Conservation (phyloP, 2,113 vertebrate genomes). For the Azemiops feae region DNA sequence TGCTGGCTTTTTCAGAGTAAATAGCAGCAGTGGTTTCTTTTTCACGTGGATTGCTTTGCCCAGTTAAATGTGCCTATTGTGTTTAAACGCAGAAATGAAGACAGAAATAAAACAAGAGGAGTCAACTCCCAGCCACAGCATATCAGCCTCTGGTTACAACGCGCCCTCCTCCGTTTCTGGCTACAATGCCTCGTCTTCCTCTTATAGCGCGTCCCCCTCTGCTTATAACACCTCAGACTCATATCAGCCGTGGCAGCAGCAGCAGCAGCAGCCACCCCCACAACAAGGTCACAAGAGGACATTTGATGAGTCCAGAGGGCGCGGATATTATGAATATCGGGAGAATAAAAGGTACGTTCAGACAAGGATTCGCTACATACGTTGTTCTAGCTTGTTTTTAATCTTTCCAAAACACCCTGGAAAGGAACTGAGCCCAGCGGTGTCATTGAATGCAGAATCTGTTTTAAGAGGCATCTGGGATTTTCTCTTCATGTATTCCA, state of each 20-base stretch:
- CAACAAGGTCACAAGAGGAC: slow-evolving; percentile 78
- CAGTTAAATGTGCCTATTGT: slow-evolving; percentile 2
- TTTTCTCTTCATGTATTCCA: too few species aligned
- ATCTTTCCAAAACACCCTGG: too few species aligned
- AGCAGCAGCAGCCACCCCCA: slow-evolving; percentile 40
- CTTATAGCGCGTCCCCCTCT: slow-evolving; percentile 9
- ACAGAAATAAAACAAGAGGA: slow-evolving; percentile 61
- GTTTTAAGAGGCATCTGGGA: not conserved
- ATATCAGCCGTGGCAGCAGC: slow-evolving; percentile 50
- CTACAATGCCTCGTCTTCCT: not conserved
- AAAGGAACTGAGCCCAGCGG: not conserved
- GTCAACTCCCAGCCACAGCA: slow-evolving; percentile 8
- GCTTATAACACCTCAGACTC: slow-evolving; percentile 47
- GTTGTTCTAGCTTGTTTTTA: too few species aligned
- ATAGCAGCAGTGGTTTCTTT: not conserved
- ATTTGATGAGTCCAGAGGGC: slow-evolving; percentile 76
- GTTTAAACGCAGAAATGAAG: slow-evolving; percentile 58
- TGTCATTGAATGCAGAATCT: too few species aligned
- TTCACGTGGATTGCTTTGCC: not conserved
- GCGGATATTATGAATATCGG: slow-evolving; percentile 82
- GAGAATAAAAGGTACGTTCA: slow-evolving; percentile 80
- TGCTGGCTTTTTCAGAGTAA: not conserved
- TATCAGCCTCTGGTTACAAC: not conserved
- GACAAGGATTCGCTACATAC: not conserved
- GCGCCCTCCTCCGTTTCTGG: not conserved